Base-by-base conservation (phyloP, 1,140 invertebrate species). In the Manduca sexta region DNA sequence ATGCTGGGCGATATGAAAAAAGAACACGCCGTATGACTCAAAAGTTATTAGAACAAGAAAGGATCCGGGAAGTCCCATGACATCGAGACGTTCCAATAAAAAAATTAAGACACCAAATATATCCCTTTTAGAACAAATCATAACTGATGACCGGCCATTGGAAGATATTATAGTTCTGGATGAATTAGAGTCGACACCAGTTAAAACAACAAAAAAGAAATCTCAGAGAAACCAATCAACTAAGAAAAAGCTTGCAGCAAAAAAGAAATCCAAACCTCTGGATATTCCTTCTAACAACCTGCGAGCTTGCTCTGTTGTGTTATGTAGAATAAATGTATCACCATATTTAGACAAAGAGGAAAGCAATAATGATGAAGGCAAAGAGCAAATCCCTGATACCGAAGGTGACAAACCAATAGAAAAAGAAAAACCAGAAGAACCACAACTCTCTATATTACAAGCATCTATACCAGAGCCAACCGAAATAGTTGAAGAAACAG, bases 111-210 rank as follows among this genome's bases (percentile, higher is more conserved):
- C 69, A 4, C 74, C 72, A 29, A 83, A 82, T 45, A 77, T 84
- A 66, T 83, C 79, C 31, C 64, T 83, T 5, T 67, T 84, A 45
- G 81, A 84, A 52, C 77, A 84, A 52, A 81, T 84, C 29, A 78
- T 84, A 39, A 76, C 62, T 26, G 77, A 83, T 59, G 75, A 82
- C 38, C 66, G 74, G 55, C 77, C 81, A 18, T 30, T 84, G 35
- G 78, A 84, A 62, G 78, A 84, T 31, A 84, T 84, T 39, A 82
- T 82, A 67, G 72, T 73, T 10, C 51, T 84, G 17, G 81, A 82
- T 44, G 75, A 72, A 48, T 58, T 75, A n/a, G 78, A 82, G 66
- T 45, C 55, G 11, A 55, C 65, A 10, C 60, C 64, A 30, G 34
- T 14, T 0, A 66, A 60, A 61, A 11, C 17, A 1, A 45, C 29